Evolutionary conservation across 2,113 vertebrate genomes (phyloP), one percentile per base, ranked within the genome.

Genomic region (Falco punctatus): DNA sequence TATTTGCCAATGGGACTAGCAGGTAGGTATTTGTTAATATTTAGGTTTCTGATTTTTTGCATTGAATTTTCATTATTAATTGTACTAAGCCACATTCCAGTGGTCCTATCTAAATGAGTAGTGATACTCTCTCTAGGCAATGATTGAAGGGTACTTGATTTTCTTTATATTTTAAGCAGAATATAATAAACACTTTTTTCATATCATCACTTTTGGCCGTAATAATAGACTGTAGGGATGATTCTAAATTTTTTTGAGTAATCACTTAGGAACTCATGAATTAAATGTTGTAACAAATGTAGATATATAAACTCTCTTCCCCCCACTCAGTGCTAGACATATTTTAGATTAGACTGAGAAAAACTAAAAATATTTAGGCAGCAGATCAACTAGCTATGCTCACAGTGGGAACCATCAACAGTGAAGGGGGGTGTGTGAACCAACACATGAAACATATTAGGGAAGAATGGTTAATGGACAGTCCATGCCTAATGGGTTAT

Each of bases 261-360:
- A 10, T 67, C 28, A 30, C 21, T 65, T 64, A 64, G 10, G 28
- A 71, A 33, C 18, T 87, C n/a, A 57, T 81, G 49, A 89, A 62
- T 66, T 46, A 77, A 84, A 42, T 66, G 5, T 55, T 72, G 57
- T 66, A 73, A 58, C 3, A 57, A 89, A 66, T 33, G 9, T 49
- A 3, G 21, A 9, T 59, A 11, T 11, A 49, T 4, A 46, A n/a
- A 24, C 15, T 58, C 14, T 83, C 42, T 77, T 52, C 4, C 10
- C 6, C 8, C 2, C 0, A 3, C 3, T 27, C 2, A 4, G 21
- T 72, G 42, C 9, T 11, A 67, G 69, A 11, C 17, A 44, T 71
- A 51, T 85, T 67, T 93, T 87, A 42, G 7, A 49, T 81, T 79
- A 64, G 49, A 59, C 2, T 52, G 20, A 66, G 51, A 81, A 84